Conservation (phyloP, 2,797 vertebrate species). For the Epinephelus awoara region DNA sequence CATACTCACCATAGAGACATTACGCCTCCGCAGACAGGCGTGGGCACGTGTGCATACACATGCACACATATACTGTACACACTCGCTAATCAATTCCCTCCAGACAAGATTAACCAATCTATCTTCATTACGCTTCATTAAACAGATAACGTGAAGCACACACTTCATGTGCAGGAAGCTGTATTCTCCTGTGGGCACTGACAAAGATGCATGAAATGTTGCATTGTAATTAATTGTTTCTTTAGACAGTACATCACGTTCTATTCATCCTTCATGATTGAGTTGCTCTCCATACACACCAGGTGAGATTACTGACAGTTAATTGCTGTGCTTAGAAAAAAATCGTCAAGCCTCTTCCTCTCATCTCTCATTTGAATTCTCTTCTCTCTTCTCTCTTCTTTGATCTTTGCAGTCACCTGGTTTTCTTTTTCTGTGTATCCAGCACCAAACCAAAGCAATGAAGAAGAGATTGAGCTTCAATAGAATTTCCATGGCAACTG, state of each 20-base stretch:
- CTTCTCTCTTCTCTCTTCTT: slow-evolving; percentile 45
- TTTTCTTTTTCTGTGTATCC: slow-evolving; percentile 38
- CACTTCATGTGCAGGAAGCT: slow-evolving; percentile 22
- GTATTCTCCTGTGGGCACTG: slow-evolving; percentile 33
- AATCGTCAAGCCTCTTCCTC: not conserved
- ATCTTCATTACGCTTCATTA: slow-evolving; percentile 69
- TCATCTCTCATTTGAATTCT: slow-evolving; percentile 63
- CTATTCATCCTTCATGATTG: slow-evolving; percentile 40
- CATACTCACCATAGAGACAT: slow-evolving; percentile 27
- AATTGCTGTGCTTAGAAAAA: slow-evolving; percentile 36
- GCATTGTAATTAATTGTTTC: slow-evolving; percentile 57
- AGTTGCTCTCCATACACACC: slow-evolving; percentile 27
- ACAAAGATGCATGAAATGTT: slow-evolving; percentile 40
- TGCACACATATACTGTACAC: slow-evolving; percentile 10
- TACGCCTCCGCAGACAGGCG: slow-evolving; percentile 7
- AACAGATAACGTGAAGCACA: slow-evolving; percentile 57
- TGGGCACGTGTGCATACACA: not conserved
- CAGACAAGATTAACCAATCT: slow-evolving; percentile 58
- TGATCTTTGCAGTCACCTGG: slow-evolving; percentile 69
- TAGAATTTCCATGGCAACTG: slow-evolving; percentile 81
- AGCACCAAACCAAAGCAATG: slow-evolving; percentile 47
- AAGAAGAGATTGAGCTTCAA: slow-evolving; percentile 69
- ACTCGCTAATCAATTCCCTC: slow-evolving; percentile 42
- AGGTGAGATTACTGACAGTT: slow-evolving; percentile 44
- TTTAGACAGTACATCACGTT: slow-evolving; percentile 50